Percentiles rank a stretch among this genome's conserved stretches.
These are phyloP conservation scores for Nephrotoma guestfalica DNA, from an alignment of 2,888 invertebrate genomes.

Conservation along the genomic window DNA sequence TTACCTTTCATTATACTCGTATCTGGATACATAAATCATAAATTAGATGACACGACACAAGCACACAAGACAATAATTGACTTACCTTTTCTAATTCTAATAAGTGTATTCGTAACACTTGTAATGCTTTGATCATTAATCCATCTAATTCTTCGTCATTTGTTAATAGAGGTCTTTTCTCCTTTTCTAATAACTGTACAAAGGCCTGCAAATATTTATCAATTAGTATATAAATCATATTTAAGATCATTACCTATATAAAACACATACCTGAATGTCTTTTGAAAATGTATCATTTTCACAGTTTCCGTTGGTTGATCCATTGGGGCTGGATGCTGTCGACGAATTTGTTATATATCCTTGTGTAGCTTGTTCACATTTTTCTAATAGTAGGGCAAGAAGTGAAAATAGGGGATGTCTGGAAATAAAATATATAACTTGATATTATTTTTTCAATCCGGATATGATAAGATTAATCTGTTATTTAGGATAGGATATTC, in stretches of 20 bases:
- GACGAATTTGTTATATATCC: slow-evolving; percentile 65
- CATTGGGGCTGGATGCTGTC: slow-evolving; percentile 44
- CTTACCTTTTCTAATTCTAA: slow-evolving; percentile 68
- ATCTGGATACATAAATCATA: not conserved
- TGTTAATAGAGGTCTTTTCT: slow-evolving; percentile 70
- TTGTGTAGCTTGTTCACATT: slow-evolving; percentile 93
- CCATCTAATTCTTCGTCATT: slow-evolving; percentile 92
- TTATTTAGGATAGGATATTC: no score
- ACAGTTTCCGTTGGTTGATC: slow-evolving; percentile 14
- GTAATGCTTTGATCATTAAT: slow-evolving; percentile 77
- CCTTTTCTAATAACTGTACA: slow-evolving; percentile 78
- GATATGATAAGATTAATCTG: no score
- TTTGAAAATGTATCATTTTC: slow-evolving; percentile 17
- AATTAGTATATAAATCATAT: not conserved
- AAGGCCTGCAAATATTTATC: slow-evolving; percentile 44
- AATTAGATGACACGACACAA: not conserved
- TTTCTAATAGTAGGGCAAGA: slow-evolving; percentile 79
- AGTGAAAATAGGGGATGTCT: slow-evolving; percentile 92
- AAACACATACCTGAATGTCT: slow-evolving; percentile 15
- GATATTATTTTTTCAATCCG: not conserved
- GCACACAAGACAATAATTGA: not conserved
- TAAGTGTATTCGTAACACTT: slow-evolving; percentile 83
- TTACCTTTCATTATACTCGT: not conserved
- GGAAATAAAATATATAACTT: slow-evolving; percentile 18
- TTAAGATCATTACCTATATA: not conserved